Evolutionary conservation across 1,140 invertebrate genomes (phyloP).

Genomic region (Polypedilum pembai): DNA sequence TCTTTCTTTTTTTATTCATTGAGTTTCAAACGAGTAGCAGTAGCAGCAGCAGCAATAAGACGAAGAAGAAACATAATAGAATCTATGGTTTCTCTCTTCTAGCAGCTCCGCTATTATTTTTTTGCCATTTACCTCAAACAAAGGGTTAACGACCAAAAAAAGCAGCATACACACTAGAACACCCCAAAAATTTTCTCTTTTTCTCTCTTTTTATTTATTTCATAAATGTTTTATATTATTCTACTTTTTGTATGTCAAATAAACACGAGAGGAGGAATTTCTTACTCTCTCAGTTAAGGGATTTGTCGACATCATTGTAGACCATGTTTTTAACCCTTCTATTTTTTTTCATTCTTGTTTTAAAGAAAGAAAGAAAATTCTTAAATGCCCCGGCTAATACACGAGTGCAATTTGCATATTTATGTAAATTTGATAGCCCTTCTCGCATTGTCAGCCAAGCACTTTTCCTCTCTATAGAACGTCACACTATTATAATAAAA

Average conservation of each 20-base stretch:
- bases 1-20: neutral
- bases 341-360: neutral
- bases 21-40: neutral
- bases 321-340: neutral
- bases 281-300: too few species aligned
- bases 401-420: constrained; percentile 17
- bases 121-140: constrained; percentile 17
- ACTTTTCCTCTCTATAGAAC: neutral
- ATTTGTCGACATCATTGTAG: neutral
- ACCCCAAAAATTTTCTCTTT: neutral
- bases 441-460: neutral
- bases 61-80: constrained; percentile 12
- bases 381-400: constrained; percentile 16
- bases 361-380: neutral
- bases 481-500: neutral
- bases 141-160: constrained; percentile 5
- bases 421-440: constrained; percentile 12
- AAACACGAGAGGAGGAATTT: neutral
- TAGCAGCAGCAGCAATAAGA: neutral
- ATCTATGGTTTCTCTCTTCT: constrained; percentile 5
- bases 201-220: constrained; percentile 9
- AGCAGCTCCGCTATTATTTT: neutral
- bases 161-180: constrained; percentile 4
- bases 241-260: neutral
- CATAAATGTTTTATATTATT: neutral